A percentile compares a stretch with the other conserved stretches of the same genome.
phyloP scores from a whole-genome alignment of 1,140 invertebrate species.

The Leucophenga varia region DNA sequence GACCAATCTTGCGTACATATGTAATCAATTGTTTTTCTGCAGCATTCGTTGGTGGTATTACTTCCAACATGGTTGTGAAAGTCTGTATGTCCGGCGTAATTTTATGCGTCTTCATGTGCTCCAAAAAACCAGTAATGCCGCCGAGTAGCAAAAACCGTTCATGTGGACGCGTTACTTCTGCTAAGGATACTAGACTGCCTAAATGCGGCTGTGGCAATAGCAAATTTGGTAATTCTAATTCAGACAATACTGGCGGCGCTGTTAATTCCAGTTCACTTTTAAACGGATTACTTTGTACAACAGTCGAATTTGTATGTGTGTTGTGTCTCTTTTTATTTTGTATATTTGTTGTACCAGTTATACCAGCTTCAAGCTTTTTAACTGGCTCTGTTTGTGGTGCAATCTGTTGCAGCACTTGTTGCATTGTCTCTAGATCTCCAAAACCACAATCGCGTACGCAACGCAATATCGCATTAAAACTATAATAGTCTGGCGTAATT shows the following conservation, averaged over 20 bases:
- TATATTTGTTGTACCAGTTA: too few relatives aligned
- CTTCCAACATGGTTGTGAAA: slow-evolving; percentile 73
- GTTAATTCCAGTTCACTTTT: neutral
- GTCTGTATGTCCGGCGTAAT: slow-evolving; percentile 77
- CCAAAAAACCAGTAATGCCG: slow-evolving; percentile 71
- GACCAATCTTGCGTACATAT: slow-evolving; percentile 61
- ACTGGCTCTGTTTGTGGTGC: too few relatives aligned
- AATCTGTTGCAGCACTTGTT: slow-evolving; percentile 54
- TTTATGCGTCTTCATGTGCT: slow-evolving; percentile 67
- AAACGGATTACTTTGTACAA: too few relatives aligned
- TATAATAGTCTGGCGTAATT: slow-evolving; percentile 69
- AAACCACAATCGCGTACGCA: slow-evolving; percentile 77
- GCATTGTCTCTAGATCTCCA: slow-evolving; percentile 65
- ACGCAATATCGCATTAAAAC: slow-evolving; percentile 80
- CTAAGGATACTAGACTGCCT: slow-evolving; percentile 61
- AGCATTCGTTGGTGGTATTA: slow-evolving; percentile 65
- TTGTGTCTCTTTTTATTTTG: neutral
- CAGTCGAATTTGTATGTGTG: too few relatives aligned
- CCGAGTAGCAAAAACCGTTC: slow-evolving; percentile 80
- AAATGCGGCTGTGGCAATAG: slow-evolving; percentile 61
- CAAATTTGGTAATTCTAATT: slow-evolving; percentile 61
- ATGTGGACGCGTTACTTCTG: slow-evolving; percentile 61
- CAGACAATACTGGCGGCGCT: neutral
- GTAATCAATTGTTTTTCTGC: slow-evolving; percentile 69
- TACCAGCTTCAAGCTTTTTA: too few relatives aligned